phyloP scores from a whole-genome alignment of 2,888 invertebrate species.

The Tyria jacobaeae region DNA sequence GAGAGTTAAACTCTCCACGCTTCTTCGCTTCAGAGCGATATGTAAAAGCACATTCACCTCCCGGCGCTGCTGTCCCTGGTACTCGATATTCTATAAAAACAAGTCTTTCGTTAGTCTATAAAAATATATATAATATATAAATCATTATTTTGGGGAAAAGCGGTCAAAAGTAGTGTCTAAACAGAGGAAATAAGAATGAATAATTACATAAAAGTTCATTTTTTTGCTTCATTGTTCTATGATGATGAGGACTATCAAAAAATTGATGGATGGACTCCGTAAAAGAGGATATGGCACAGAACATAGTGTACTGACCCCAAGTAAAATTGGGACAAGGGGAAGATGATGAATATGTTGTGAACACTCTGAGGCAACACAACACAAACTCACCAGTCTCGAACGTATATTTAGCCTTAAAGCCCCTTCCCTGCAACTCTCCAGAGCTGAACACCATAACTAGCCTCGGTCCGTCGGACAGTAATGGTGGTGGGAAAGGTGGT shows the following conservation, averaged over 20 bases:
- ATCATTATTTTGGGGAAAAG: too few relatives aligned
- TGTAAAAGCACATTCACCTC: slow-evolving; percentile 96
- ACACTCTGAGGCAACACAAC: not conserved
- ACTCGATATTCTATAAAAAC: slow-evolving; percentile 93
- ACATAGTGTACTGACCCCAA: too few relatives aligned
- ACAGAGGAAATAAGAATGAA: too few relatives aligned
- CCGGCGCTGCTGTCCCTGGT: slow-evolving; percentile 97
- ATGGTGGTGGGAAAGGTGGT: slow-evolving; percentile 89
- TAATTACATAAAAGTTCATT: too few relatives aligned
- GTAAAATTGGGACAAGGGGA: too few relatives aligned
- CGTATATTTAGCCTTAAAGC: slow-evolving; percentile 95
- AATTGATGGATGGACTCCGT: too few relatives aligned
- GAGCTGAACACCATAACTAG: slow-evolving; percentile 98
- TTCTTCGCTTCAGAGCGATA: slow-evolving; percentile 95
- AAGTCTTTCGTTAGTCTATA: not conserved
- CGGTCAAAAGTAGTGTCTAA: too few relatives aligned
- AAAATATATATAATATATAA: too few relatives aligned
- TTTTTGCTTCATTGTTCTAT: too few relatives aligned
- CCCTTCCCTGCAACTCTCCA: slow-evolving; percentile 95
- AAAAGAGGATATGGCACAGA: too few relatives aligned
- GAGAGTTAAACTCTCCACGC: slow-evolving; percentile 97
- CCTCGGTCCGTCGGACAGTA: slow-evolving; percentile 96
- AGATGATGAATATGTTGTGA: too few relatives aligned
- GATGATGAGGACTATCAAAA: too few relatives aligned
- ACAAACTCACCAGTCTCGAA: slow-evolving; percentile 91